phyloP scores from a whole-genome alignment of 2,797 vertebrate species.

The Neosilurus mollespiculum region DNA sequence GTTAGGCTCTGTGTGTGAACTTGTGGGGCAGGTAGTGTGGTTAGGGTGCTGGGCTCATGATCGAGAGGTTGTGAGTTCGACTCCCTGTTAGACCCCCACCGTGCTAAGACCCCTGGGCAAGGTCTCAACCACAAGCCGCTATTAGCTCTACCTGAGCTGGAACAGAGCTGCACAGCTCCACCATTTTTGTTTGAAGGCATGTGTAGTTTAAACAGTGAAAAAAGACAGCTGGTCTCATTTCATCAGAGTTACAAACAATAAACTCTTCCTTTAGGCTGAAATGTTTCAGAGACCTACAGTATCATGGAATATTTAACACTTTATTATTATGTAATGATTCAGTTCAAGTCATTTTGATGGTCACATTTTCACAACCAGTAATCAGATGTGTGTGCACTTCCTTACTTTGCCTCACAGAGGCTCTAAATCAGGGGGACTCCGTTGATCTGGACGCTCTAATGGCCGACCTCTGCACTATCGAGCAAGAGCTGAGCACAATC shows the following conservation, averaged over 20 bases:
- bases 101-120: no score
- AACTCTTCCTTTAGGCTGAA: not conserved
- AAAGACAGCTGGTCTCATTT: not conserved
- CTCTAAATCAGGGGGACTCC: conserved; percentile 90
- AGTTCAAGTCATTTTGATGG: not conserved
- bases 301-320: not conserved
- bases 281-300: not conserved
- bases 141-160: not conserved
- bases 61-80: no score
- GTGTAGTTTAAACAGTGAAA: not conserved
- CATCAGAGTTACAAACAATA: not conserved
- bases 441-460: conserved; percentile 96
- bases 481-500: conserved; percentile 91
- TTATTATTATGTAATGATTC: not conserved
- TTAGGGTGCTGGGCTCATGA: no score
- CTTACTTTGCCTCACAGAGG: conserved; percentile 78
- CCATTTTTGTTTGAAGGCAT: not conserved
- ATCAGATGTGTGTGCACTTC: not conserved
- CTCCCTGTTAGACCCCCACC: no score
- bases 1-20: not conserved
- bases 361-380: not conserved
- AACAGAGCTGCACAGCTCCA: not conserved
- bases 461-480: conserved; percentile 96
- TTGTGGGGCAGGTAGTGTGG: no score
- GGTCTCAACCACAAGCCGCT: no score